Evolutionary conservation across 2,113 vertebrate species (phyloP).

Genomic region (Melanerpes formicivorus): DNA sequence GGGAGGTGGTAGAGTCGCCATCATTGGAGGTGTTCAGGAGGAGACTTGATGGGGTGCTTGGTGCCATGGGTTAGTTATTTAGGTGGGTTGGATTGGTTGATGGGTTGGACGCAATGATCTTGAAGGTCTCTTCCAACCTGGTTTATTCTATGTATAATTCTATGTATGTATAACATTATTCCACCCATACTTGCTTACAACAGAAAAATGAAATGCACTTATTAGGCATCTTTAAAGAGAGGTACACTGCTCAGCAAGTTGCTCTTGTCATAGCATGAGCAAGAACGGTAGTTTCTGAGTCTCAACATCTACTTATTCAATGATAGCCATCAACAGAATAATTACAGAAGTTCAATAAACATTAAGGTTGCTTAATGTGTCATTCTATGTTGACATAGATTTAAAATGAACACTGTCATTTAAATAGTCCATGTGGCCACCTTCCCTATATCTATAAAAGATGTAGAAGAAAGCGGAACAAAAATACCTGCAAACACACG

Average conservation of each 20-base stretch:
- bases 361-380: neutral
- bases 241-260: neutral
- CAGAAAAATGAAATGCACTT: neutral
- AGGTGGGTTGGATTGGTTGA: too few relatives aligned
- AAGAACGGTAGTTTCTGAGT: neutral
- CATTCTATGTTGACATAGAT: neutral
- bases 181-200: neutral
- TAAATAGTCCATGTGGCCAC: neutral
- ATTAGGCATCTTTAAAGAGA: neutral
- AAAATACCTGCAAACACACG: neutral
- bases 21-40: too few relatives aligned
- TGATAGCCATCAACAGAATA: neutral
- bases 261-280: neutral
- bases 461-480: neutral
- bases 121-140: too few relatives aligned
- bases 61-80: too few relatives aligned
- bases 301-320: neutral
- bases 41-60: too few relatives aligned
- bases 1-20: too few relatives aligned
- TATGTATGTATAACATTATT: neutral
- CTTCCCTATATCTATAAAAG: neutral
- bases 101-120: too few relatives aligned
- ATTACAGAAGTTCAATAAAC: neutral
- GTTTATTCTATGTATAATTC: too few relatives aligned
- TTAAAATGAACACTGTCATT: too few relatives aligned